These are phyloP conservation scores for Gymnocephalus cernua DNA, from an alignment of 2,113 vertebrate genomes.

Conservation along the genomic window DNA sequence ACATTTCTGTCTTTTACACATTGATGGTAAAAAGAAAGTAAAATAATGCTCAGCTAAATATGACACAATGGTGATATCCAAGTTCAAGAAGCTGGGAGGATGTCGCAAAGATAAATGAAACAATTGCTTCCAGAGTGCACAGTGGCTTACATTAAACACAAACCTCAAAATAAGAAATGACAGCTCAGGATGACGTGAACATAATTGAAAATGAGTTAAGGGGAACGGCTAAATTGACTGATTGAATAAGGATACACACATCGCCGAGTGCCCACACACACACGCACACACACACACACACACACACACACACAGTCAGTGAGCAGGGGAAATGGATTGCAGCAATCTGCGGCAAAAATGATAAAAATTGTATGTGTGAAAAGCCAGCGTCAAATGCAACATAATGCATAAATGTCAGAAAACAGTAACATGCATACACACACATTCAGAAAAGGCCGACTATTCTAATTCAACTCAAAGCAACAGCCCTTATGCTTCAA, in stretches of 20 bases:
- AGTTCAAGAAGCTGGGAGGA: not conserved
- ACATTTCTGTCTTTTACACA: not conserved
- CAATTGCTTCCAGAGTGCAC: not conserved
- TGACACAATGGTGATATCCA: not conserved
- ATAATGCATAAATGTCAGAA: constrained; percentile 13
- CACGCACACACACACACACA: constrained; percentile 8
- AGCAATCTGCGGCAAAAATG: constrained; percentile 43
- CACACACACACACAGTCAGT: constrained; percentile 14
- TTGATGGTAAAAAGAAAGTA: not conserved
- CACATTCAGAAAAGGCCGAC: constrained; percentile 4
- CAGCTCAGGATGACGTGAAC: constrained; percentile 30
- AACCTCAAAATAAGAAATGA: constrained; percentile 21
- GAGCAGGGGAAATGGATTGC: constrained; percentile 42
- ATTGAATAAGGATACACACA: constrained; percentile 17
- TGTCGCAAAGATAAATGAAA: not conserved
- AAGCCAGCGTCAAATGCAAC: constrained; percentile 5
- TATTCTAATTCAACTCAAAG: constrained; percentile 70
- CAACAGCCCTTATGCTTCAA: constrained; percentile 73
- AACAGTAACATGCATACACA: not conserved
- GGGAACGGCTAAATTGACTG: constrained; percentile 27
- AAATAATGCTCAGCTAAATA: constrained; percentile 11
- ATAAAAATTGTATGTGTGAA: constrained; percentile 55
- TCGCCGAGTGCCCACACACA: not conserved
- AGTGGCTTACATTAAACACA: constrained; percentile 8
- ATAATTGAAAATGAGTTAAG: constrained; percentile 52